Evolutionary conservation across 30 jellyfish, hydroid and myxozoan species (phyloP).

Genomic region (Thelohanellus kitauei): DNA sequence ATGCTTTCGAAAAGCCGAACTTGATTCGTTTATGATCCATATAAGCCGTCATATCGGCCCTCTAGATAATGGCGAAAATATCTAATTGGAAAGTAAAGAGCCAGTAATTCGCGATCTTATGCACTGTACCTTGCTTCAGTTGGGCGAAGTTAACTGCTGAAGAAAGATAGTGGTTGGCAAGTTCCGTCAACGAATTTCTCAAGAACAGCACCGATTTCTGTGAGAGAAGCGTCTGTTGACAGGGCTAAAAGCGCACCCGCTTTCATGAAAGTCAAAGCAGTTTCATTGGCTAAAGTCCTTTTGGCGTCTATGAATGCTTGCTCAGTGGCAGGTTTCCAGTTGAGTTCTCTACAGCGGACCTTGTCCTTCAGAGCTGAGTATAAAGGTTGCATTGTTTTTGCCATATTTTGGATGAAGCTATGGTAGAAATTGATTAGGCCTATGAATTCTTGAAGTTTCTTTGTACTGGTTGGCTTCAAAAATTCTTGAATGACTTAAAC

Average conservation of each 20-base stretch:
- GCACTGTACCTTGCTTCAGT: too few relatives aligned
- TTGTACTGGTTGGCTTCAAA: constrained; percentile 3
- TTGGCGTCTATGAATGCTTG: constrained; percentile 3
- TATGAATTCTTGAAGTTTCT: constrained; percentile 10
- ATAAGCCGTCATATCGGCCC: too few relatives aligned
- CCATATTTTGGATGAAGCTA: constrained; percentile 9
- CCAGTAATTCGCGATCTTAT: too few relatives aligned
- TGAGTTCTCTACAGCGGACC: not conserved
- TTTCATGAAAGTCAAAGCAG: constrained; percentile 3
- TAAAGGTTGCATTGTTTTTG: too few relatives aligned
- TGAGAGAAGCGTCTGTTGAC: constrained; percentile 13
- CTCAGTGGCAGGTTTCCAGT: constrained; percentile 1
- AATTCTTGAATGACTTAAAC: constrained; percentile 1
- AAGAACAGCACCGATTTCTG: constrained; percentile 7
- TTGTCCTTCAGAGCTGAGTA: constrained; percentile 1
- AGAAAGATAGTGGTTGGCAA: constrained; percentile 11
- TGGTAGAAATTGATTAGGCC: too few relatives aligned
- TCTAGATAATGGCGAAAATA: too few relatives aligned
- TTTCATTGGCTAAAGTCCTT: constrained; percentile 5
- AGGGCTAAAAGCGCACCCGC: constrained; percentile 6
- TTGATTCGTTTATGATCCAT: too few relatives aligned
- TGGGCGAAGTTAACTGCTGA: too few relatives aligned
- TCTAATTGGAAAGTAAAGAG: too few relatives aligned
- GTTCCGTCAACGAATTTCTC: constrained; percentile 1
- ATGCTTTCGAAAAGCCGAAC: too few relatives aligned